Conservation (phyloP, 2,888 invertebrate genomes). For the Microplitis manilae region DNA sequence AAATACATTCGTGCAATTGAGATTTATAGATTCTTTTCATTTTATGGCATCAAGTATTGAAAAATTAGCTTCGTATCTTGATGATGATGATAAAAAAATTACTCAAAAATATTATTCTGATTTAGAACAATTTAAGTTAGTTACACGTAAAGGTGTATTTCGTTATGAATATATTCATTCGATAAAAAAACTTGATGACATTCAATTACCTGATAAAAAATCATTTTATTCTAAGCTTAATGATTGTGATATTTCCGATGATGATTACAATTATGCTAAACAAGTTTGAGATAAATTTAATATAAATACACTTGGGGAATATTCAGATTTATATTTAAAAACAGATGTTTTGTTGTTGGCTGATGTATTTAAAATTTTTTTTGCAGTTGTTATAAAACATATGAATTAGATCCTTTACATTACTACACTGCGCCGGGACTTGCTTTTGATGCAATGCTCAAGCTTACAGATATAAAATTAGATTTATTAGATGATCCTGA, state of each 20-base stretch:
- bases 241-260: slow-evolving; percentile 45
- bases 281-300: slow-evolving; percentile 59
- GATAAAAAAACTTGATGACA: slow-evolving; percentile 7
- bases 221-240: slow-evolving; percentile 52
- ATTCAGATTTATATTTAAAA: slow-evolving; percentile 50
- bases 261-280: slow-evolving; percentile 61
- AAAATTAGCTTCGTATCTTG: slow-evolving; percentile 27
- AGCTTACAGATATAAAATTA: too few species aligned
- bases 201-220: slow-evolving; percentile 44
- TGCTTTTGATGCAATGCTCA: too few species aligned
- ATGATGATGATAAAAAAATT: neutral
- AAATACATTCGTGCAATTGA: slow-evolving; percentile 11
- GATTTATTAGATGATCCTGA: too few species aligned
- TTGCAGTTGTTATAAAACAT: slow-evolving; percentile 40
- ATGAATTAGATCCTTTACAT: too few species aligned
- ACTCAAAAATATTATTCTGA: too few species aligned
- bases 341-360: slow-evolving; percentile 60
- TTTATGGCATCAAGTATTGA: slow-evolving; percentile 36
- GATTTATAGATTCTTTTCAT: slow-evolving; percentile 52
- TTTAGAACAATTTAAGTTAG: slow-evolving; percentile 43
- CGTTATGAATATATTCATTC: slow-evolving; percentile 57
- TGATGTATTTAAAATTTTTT: slow-evolving; percentile 66
- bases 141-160: slow-evolving; percentile 60
- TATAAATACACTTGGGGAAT: slow-evolving; percentile 59
- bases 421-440: too few species aligned